Base-by-base conservation (phyloP, 2,113 vertebrate species). In the Hippocampus comes region DNA sequence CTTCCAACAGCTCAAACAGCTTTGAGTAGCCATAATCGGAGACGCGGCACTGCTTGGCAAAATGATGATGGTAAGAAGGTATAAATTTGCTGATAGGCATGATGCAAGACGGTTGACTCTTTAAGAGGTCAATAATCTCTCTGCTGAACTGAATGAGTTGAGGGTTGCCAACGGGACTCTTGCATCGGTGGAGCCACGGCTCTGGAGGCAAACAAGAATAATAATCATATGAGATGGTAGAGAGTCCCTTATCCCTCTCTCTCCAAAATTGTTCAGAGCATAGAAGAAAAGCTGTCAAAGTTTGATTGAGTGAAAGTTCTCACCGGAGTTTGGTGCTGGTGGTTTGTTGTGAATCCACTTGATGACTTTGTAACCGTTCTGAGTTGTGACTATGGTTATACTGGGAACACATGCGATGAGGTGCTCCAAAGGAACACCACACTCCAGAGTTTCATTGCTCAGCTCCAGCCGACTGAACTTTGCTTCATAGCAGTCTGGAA, bases 271-370 rank as follows among this genome's bases (percentile, higher is more conserved):
- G 7, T 42, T 41, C 17, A 14, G n/a, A 2, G 18, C 5, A 65
- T 0, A 46, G 4, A 15, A 49, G 64, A 27, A 4, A 38, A 25
- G 5, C 21, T 46, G 34, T 41, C 42, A 34, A 20, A 0, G 5
- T 30, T 1, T 68, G 4, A 57, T 49, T 30, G 56, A 17, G 8
- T 41, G 4, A 65, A 11, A 25, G 34, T 55, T 20, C 74, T 27
- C 88, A 98, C 97, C 97, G 73, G 94, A 85, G 78, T 93, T 95
- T 30, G 94, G 93, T n/a, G 89, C 92, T 0, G 96, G 95, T 27
- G 96, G 96, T 81, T 96, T 98, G 89, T 98, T 99, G 85, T 98
- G 96, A 89, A 97, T 95, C 97, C 97, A 99, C 75, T 97, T 99
- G 56, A 99, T 94, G 76, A 99, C 93, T 91, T 98, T 99, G 89